Conservation (phyloP, 2,113 vertebrate species). For the Corythornis cristatus region DNA sequence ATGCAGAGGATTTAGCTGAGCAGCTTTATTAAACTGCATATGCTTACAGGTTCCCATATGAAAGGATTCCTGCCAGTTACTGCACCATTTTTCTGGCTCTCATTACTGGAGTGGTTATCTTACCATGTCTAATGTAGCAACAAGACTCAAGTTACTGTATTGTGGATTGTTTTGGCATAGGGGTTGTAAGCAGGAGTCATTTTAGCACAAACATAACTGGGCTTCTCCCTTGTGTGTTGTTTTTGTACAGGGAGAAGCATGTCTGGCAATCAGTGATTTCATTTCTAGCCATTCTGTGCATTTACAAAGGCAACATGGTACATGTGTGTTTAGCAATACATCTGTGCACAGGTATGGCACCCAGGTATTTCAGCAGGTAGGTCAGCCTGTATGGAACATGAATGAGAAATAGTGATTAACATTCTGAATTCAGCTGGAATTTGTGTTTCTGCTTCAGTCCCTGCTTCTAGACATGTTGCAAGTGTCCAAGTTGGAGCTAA, state of each 20-base stretch:
- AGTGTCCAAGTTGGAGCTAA: background rate
- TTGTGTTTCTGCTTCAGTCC: background rate
- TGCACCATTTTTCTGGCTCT: background rate
- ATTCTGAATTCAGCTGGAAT: background rate
- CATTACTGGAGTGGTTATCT: background rate
- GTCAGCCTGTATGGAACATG: background rate
- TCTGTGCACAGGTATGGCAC: background rate
- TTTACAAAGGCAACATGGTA: background rate
- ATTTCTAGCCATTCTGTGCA: background rate
- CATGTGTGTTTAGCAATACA: background rate
- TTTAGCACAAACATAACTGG: background rate
- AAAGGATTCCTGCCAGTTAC: background rate
- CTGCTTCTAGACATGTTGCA: background rate
- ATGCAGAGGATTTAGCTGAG: background rate
- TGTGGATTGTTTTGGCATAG: background rate
- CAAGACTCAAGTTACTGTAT: background rate
- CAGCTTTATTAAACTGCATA: background rate
- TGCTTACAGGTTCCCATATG: background rate
- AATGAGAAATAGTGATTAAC: background rate
- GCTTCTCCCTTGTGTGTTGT: background rate
- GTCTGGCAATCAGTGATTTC: fast-evolving
- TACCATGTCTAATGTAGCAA: background rate
- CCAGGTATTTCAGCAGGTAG: background rate
- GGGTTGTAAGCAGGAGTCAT: background rate
- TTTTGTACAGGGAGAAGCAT: background rate